Evolutionary conservation across 1,140 invertebrate species (phyloP).

Genomic region (Heliconius hewitsoni): DNA sequence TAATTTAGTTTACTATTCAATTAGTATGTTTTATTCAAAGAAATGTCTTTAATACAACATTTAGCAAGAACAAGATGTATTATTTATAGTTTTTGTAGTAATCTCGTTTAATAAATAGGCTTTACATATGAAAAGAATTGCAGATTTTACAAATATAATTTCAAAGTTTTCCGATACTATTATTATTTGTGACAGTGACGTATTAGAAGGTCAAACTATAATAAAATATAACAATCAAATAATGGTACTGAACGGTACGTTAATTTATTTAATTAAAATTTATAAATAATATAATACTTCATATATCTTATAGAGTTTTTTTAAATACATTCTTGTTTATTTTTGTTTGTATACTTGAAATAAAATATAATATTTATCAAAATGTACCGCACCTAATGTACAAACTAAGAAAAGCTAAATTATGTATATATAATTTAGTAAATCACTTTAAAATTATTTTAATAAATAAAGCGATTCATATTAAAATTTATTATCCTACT

Average conservation of each 20-base stretch:
- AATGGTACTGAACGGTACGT: too few relatives aligned
- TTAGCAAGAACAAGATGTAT: not conserved
- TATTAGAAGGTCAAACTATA: not conserved
- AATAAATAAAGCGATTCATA: not conserved
- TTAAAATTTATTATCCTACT: not conserved
- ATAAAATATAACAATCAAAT: too few relatives aligned
- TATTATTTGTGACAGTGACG: conserved; percentile 10
- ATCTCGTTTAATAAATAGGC: not conserved
- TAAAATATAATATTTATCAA: not conserved
- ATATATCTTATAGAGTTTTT: not conserved
- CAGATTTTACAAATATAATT: not conserved
- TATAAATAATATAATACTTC: not conserved
- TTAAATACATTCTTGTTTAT: not conserved
- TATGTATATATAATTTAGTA: not conserved
- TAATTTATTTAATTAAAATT: not conserved
- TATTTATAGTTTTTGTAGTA: not conserved
- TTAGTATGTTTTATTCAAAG: not conserved
- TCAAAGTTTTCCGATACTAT: not conserved
- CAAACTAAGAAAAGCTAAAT: too few relatives aligned
- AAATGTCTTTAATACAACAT: not conserved
- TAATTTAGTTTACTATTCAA: conserved; percentile 4
- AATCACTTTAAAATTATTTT: not conserved
- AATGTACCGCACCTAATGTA: too few relatives aligned
- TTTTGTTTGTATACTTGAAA: not conserved
- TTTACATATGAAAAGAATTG: not conserved